Evolutionary conservation across 2,113 vertebrate genomes (phyloP).

Genomic region (Cygnus atratus): DNA sequence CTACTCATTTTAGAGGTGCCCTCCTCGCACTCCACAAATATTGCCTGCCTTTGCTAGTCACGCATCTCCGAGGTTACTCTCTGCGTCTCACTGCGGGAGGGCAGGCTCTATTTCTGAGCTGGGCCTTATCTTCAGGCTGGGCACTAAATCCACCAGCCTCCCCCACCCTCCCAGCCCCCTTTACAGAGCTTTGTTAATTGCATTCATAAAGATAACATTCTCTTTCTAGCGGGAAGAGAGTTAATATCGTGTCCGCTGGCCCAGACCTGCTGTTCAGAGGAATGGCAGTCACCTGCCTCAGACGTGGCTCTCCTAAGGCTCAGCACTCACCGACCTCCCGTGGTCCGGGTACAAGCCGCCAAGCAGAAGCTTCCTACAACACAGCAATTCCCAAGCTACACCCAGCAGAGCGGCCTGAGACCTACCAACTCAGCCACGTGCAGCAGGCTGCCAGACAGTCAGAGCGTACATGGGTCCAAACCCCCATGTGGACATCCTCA

Average conservation of each 20-base stretch:
- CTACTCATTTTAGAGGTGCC: not conserved
- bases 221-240: not conserved
- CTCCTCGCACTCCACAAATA: not conserved
- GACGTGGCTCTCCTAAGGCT: not conserved
- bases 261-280: not conserved
- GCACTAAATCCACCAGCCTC: not conserved
- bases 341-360: not conserved
- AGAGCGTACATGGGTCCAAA: not conserved
- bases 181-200: not conserved
- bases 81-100: not conserved
- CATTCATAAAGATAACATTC: not conserved
- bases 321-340: not conserved
- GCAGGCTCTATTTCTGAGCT: not conserved
- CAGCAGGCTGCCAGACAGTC: not conserved
- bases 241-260: not conserved
- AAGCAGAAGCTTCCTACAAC: fast-evolving
- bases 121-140: not conserved
- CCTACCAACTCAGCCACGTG: not conserved
- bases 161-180: not conserved
- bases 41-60: not conserved
- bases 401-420: not conserved
- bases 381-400: not conserved
- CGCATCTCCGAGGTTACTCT: not conserved
- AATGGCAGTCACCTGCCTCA: not conserved
- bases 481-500: not conserved